Base-by-base conservation (phyloP, 1,140 invertebrate species). In the Wasmannia auropunctata region DNA sequence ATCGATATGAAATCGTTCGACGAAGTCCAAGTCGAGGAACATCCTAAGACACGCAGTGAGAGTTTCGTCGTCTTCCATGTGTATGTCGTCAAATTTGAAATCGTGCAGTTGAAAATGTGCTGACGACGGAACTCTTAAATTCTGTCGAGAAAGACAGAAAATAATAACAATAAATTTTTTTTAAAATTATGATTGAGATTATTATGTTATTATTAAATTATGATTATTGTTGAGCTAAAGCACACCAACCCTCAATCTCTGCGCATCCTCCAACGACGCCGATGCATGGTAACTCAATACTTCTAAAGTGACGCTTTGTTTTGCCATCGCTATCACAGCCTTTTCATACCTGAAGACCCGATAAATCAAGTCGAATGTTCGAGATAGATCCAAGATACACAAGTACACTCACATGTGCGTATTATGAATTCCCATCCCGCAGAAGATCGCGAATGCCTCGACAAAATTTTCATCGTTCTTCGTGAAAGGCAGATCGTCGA, bases 361-460 rank as follows among this genome's bases (percentile, higher is more conserved):
- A 72, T 31, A 79, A 67, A 25, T 67, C n/a, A 65, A 51, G 37
- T 37, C 49, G 31, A 25, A 49, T 22, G 31, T 16, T 28, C 6
- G 25, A 7, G 22, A 70, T 22, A 76, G 7, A 85, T 14, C 7
- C 2, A 34, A 51, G n/a, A 43, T 28, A 62, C 14, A 76, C 43
- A 43, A 70, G 31, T 63, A 72, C 60, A 94, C 95, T 95, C 94
- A 96, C 98, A 99, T 99, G 93, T 98, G 98, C 58, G 98, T 99
- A 94, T 99, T 99, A 95, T 99, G 98, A 76, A 99, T 99, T 40
- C 98, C 98, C 98, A 99, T 98, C 31, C 99, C 99, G 95, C 98
- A 99, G 95, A 99, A 99, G 91, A 99, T 99, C 76, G 98, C 98
- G 95, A 99, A 99, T 0, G 98, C 98, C 95, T 99, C 98, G 63